Evolutionary conservation across 2,797 vertebrate genomes (phyloP), one percentile per base, ranked within the genome.

Genomic region (Harpagifer antarcticus): DNA sequence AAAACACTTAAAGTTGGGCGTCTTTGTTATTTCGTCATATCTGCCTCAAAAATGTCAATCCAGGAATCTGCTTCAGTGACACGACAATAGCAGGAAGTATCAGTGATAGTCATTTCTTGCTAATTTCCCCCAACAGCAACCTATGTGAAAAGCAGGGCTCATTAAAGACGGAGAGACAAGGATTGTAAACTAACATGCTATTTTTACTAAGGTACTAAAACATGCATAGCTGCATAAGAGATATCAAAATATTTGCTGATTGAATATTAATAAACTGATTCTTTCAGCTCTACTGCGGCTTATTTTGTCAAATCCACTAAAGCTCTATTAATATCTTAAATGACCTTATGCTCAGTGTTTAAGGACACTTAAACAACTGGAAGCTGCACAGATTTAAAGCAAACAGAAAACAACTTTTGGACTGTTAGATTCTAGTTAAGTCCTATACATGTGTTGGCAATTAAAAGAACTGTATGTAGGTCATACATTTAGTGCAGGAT

Each of bases 81-180:
- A 37, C 15, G 68, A 88, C 78, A 87, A 81, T 76, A 6, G 55
- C 67, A 85, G 85, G 90, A 90, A 86, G 76, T 16, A 4, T 20
- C 27, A 47, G 12, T 12, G 59, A 64, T 43, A 74, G 2, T 10
- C 3, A 0, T 12, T 52, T 79, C 67, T 80, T 23, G 9, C 49
- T 40, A 63, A 81, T 3, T 65, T 19, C 19, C 43, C 9, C 3
- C 2, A 40, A 53, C 13, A 20, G 44, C 64, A 50, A 23, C 53
- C 14, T 47, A 12, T 20, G 37, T 14, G 14, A 1, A 40, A 69
- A 78, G 40, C 20, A 37, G 10, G 1, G 13, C 33, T 19, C 49
- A 43, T 47, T 15, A 33, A 44, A 63, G n/a, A 53, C 2, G 3
- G 6, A 9, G 45, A 43, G 43, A 54, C 57, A 52, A 48, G 16